phyloP scores from a whole-genome alignment of 2,888 invertebrate species.

The Meloe dianella region DNA sequence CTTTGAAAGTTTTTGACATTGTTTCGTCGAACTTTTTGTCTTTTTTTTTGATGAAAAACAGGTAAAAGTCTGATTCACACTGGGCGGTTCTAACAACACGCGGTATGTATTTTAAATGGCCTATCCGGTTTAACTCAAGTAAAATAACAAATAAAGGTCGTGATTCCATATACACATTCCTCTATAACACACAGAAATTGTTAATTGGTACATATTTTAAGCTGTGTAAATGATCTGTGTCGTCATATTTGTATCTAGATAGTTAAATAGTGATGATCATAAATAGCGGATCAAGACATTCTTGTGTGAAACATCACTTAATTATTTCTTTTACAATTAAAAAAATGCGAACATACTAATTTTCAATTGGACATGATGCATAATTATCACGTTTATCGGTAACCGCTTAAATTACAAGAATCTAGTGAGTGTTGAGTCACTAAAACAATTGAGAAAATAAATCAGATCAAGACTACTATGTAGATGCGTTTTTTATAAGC shows the following conservation, averaged over 20 bases:
- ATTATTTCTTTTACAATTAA: neutral
- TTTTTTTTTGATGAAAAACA: conserved; percentile 40
- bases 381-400: neutral
- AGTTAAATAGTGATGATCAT: neutral
- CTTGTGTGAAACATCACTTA: neutral
- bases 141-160: neutral
- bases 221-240: neutral
- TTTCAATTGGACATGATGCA: neutral
- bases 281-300: neutral
- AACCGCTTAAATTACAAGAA: neutral
- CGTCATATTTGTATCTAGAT: neutral
- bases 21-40: conserved; percentile 14
- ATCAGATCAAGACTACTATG: neutral
- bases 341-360: neutral
- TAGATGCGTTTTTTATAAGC: neutral
- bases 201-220: neutral
- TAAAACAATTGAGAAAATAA: neutral
- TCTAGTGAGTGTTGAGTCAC: neutral
- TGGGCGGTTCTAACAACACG: conserved; percentile 40
- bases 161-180: neutral
- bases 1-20: conserved; percentile 9
- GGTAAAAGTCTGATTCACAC: conserved; percentile 57
- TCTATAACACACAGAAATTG: neutral
- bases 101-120: conserved; percentile 54
- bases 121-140: conserved; percentile 26